A percentile compares a stretch with the other conserved stretches of the same genome.
phyloP scores from a whole-genome alignment of 2,113 vertebrate species.

The Tenebrosternarchus preto region DNA sequence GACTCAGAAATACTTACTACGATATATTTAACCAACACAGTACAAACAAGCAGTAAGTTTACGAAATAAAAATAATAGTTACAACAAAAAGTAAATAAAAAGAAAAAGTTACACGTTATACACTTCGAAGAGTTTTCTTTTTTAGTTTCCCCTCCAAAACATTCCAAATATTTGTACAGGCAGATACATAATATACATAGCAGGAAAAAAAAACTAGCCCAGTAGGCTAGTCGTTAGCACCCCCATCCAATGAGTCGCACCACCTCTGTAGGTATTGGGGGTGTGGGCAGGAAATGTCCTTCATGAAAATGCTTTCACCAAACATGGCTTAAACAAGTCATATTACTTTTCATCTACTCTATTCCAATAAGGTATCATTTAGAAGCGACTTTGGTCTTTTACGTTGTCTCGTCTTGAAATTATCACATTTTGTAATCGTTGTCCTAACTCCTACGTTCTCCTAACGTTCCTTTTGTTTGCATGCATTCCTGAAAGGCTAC shows the following conservation, averaged over 20 bases:
- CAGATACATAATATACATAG: slow-evolving; percentile 58
- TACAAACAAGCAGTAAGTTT: slow-evolving; percentile 53
- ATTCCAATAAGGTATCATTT: slow-evolving; percentile 16
- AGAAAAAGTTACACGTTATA: slow-evolving; percentile 53
- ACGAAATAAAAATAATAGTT: slow-evolving; percentile 58
- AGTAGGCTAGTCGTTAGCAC: too few species aligned
- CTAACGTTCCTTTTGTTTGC: too few species aligned
- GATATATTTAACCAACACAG: slow-evolving; percentile 63
- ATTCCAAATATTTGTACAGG: slow-evolving; percentile 66
- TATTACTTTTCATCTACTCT: slow-evolving; percentile 12
- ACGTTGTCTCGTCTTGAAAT: background rate
- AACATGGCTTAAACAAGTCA: slow-evolving; percentile 23
- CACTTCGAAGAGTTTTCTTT: slow-evolving; percentile 17
- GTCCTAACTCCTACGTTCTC: background rate
- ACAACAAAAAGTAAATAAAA: slow-evolving; percentile 50
- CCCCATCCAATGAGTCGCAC: too few species aligned
- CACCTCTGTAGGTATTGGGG: background rate
- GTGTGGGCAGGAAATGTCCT: background rate
- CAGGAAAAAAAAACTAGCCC: slow-evolving; percentile 43
- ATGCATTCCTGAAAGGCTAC: background rate
- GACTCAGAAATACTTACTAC: slow-evolving; percentile 43
- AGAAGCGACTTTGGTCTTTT: slow-evolving; percentile 47
- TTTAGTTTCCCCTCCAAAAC: slow-evolving; percentile 45
- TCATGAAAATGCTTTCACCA: background rate
- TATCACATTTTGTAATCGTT: background rate